Conservation (phyloP, 1,140 invertebrate species). For the Trigoniulus corallinus region DNA sequence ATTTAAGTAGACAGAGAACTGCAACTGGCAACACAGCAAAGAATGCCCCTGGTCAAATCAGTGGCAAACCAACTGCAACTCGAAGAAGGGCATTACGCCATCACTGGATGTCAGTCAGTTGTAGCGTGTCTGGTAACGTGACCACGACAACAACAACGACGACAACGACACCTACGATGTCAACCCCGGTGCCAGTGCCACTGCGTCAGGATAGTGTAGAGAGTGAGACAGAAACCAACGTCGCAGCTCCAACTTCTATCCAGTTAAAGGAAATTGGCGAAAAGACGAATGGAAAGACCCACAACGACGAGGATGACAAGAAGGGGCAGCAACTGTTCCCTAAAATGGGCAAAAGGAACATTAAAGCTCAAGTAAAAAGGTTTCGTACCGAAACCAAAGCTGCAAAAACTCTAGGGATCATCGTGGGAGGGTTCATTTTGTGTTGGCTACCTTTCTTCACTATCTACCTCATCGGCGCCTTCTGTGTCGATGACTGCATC, state of each 20-base stretch:
- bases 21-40: conserved; percentile 29
- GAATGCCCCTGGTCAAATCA: conserved; percentile 8
- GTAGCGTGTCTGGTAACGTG: no score
- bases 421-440: conserved; percentile 80
- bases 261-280: no score
- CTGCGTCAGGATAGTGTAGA: no score
- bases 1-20: no score
- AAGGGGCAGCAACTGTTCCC: conserved; percentile 26
- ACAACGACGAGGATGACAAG: no score
- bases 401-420: conserved; percentile 82
- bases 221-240: no score
- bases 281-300: no score
- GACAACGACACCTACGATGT: no score
- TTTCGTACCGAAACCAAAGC: conserved; percentile 85
- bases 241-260: no score
- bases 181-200: no score
- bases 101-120: no score
- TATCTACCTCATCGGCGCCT: conserved; percentile 70
- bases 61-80: neutral
- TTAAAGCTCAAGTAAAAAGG: conserved; percentile 65
- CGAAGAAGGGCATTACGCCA: neutral
- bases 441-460: conserved; percentile 94
- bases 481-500: conserved; percentile 55
- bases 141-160: no score
- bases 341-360: conserved; percentile 65